Evolutionary conservation across 2,888 invertebrate genomes (phyloP), one percentile per base, ranked within the genome.

Genomic region (Antheraea yamamai): DNA sequence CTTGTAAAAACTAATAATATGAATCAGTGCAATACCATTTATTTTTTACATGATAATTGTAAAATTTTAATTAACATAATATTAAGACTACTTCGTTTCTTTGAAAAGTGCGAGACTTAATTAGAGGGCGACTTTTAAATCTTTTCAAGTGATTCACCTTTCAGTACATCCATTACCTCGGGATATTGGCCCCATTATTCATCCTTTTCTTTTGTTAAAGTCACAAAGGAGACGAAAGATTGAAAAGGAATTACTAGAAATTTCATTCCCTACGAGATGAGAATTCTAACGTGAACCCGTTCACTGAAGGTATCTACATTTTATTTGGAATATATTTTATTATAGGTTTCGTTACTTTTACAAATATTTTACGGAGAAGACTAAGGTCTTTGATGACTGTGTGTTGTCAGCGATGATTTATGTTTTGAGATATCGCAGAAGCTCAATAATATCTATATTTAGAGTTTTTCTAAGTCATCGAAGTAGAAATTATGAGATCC

Each of bases 211-310:
- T 78, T 81, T 78, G 72, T 78, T 77, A 77, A 77, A 76, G 18
- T 76, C 80, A 87, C 83, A 87, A 88, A 87, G 84, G 83, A 83
- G 84, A 84, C 72, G 79, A 75, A 75, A 80, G 80, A 91, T 88
- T 82, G 84, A 80, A 83, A 78, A 85, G 84, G 85, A 91, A 91
- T 91, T 91, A 91, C 87, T 89, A 85, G 90, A 89, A 89, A 91
- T 91, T 90, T 89, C 88, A 91, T 89, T 89, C 87, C 85, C 82
- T 87, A 72, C 77, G 83, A 86, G 91, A 91, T 87, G 89, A 88
- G 87, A 87, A 88, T 84, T 83, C 83, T 79, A 80, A 83, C 85
- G 87, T 87, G 84, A 83, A 83, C 82, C 83, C 83, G 81, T 77
- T 81, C 79, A 75, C 75, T 76, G 68, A 47, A 84, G 80, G 87